These are phyloP conservation scores for Cryptus viduatorius DNA, from an alignment of 2,888 invertebrate species.

Conservation along the genomic window DNA sequence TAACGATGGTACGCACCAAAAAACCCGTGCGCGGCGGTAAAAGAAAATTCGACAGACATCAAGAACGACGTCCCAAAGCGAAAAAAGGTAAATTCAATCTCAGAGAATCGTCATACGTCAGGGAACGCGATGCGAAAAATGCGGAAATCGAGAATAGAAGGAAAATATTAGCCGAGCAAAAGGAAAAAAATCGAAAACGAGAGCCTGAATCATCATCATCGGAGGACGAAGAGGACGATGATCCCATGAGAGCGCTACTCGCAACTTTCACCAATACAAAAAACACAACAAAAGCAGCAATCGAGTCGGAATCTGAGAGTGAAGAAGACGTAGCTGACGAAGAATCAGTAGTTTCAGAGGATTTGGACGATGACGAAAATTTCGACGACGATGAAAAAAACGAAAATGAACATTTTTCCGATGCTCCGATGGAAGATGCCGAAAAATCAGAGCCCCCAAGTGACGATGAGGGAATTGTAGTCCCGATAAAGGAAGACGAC, in stretches of 20 bases:
- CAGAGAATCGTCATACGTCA: conserved; percentile 79
- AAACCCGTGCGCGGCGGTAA: conserved; percentile 78
- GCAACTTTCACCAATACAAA: conserved; percentile 83
- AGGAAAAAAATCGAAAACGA: conserved; percentile 84
- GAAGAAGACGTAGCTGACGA: conserved; percentile 71
- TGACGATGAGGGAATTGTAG: conserved; percentile 69
- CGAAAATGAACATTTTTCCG: conserved; percentile 30
- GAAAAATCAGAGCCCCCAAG: conserved; percentile 13
- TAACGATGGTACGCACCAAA: conserved; percentile 76
- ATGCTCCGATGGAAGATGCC: conserved; percentile 65
- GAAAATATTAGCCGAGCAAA: conserved; percentile 84
- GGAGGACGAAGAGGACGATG: conserved; percentile 86
- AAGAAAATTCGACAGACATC: conserved; percentile 73
- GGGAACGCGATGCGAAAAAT: conserved; percentile 79
- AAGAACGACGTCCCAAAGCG: conserved; percentile 71
- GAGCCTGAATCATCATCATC: conserved; percentile 85
- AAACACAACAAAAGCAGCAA: conserved; percentile 75
- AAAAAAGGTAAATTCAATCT: conserved; percentile 82
- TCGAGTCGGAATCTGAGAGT: conserved; percentile 83
- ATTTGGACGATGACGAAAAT: conserved; percentile 69
- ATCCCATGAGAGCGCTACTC: conserved; percentile 86
- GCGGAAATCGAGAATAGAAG: conserved; percentile 81
- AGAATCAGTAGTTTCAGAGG: conserved; percentile 41
- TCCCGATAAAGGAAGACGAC: conserved; percentile 71
- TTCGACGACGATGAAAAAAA: conserved; percentile 40